Evolutionary conservation across 2,113 vertebrate species (phyloP).

Genomic region (Phyllostomus hastatus): DNA sequence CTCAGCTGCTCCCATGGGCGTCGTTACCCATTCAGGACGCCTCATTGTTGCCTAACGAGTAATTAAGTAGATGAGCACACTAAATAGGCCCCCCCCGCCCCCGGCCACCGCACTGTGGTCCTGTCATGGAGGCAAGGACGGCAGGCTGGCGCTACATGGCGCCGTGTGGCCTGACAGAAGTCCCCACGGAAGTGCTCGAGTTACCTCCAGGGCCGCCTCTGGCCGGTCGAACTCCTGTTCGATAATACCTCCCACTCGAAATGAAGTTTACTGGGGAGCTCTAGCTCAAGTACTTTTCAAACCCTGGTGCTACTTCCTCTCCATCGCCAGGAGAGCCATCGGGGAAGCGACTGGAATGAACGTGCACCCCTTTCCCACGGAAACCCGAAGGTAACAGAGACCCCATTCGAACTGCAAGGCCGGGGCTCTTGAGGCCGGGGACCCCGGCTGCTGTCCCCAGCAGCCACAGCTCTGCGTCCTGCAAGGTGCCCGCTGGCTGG

Average conservation of each 20-base stretch:
- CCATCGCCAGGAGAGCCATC: background rate
- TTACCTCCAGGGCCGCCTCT: background rate
- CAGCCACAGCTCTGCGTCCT: background rate
- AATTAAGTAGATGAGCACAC: background rate
- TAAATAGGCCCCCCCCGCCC: no score
- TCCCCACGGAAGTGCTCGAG: background rate
- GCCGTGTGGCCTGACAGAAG: background rate
- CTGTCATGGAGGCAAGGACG: background rate
- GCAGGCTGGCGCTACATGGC: background rate
- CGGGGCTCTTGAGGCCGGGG: background rate
- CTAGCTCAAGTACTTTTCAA: constrained; percentile 15
- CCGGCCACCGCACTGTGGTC: background rate
- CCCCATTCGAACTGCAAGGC: background rate
- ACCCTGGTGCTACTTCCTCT: background rate
- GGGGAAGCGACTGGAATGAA: background rate
- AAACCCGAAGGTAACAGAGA: background rate
- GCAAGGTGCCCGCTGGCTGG: background rate
- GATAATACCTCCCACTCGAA: background rate
- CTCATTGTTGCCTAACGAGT: background rate
- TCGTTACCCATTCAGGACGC: background rate
- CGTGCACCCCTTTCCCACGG: background rate
- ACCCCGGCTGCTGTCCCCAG: background rate
- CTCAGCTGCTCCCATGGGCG: background rate
- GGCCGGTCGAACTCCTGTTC: background rate
- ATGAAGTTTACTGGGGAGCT: background rate